Evolutionary conservation across 2,113 vertebrate species (phyloP).

Genomic region (Thamnophis sirtalis): DNA sequence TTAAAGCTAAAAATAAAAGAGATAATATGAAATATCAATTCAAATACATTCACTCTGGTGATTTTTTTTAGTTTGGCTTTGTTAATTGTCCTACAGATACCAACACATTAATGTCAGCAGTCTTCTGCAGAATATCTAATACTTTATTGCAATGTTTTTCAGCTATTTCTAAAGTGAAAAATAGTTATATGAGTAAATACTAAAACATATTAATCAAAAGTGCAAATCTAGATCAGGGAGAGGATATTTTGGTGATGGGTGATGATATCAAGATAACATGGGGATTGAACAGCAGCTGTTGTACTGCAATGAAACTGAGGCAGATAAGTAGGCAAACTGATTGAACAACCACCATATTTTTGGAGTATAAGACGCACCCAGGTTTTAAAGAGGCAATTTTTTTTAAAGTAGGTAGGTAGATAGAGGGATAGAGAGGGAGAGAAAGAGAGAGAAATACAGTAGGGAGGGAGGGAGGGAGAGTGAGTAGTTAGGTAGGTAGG

Average conservation of each 20-base stretch:
- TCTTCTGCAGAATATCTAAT: neutral
- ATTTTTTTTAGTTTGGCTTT: neutral
- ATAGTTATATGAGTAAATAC: neutral
- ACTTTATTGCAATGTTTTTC: neutral
- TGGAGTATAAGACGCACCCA: too few species aligned
- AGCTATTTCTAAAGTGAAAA: neutral
- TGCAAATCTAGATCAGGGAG: neutral
- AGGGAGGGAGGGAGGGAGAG: too few species aligned
- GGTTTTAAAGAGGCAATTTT: too few species aligned
- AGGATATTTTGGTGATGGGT: neutral
- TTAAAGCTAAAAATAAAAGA: conserved; percentile 72
- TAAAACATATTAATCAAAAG: neutral
- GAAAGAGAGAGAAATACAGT: too few species aligned
- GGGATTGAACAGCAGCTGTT: too few species aligned
- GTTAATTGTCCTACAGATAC: neutral
- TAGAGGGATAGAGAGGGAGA: too few species aligned
- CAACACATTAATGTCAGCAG: neutral
- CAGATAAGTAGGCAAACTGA: neutral
- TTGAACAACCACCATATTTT: neutral
- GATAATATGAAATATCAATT: neutral
- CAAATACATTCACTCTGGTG: neutral
- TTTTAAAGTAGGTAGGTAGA: too few species aligned
- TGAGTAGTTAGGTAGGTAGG: too few species aligned
- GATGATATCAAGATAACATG: neutral
- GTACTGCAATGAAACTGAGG: neutral